Percentiles rank a stretch among this genome's conserved stretches.
Conservation (phyloP, 2,113 vertebrate species). For the Phaethornis superciliosus region DNA sequence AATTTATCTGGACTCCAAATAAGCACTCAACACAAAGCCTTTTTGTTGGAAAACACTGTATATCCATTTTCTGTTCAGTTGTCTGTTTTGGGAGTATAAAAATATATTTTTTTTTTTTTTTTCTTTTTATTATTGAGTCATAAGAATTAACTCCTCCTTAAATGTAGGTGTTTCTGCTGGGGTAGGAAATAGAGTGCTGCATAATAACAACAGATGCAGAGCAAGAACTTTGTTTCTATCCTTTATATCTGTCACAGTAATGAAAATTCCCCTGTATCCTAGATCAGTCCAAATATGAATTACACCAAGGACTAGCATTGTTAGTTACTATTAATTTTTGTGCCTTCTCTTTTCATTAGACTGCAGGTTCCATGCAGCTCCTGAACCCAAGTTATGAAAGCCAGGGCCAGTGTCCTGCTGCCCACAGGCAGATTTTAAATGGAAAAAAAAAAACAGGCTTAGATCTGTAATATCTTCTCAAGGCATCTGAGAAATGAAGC, state of each 20-base stretch:
- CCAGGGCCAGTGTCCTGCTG: background rate
- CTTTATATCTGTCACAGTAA: background rate
- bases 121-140: background rate
- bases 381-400: background rate
- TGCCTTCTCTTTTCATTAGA: background rate
- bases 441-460: background rate
- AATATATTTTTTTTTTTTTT: background rate
- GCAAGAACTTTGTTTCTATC: background rate
- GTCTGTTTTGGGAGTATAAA: background rate
- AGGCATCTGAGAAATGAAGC: background rate
- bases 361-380: background rate
- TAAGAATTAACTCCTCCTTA: background rate
- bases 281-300: background rate
- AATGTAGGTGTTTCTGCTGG: background rate
- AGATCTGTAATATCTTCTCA: background rate
- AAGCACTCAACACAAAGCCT: background rate
- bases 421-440: background rate
- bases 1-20: background rate
- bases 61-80: background rate
- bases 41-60: background rate
- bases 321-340: background rate
- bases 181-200: background rate
- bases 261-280: background rate
- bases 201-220: background rate
- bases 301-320: background rate